These are phyloP conservation scores for Arrhamphus sclerolepis DNA, from an alignment of 2,797 vertebrate species.

Conservation along the genomic window DNA sequence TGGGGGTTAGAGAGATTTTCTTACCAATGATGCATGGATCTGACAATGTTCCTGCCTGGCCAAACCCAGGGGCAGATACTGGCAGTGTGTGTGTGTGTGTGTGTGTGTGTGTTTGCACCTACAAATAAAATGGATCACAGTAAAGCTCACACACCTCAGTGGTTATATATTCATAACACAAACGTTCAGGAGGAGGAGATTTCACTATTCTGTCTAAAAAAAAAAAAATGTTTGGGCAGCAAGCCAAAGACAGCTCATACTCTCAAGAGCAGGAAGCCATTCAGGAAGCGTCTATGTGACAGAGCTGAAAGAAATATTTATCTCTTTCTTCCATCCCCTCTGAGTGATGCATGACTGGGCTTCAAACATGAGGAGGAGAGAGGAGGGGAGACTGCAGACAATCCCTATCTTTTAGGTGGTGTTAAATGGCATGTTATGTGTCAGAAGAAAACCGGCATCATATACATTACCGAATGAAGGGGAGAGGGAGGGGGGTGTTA, in stretches of 20 bases:
- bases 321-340: constrained; percentile 62
- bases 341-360: constrained; percentile 72
- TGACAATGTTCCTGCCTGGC: constrained; percentile 79
- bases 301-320: constrained; percentile 79
- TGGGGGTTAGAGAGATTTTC: constrained; percentile 72
- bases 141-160: constrained; percentile 21
- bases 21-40: constrained; percentile 85
- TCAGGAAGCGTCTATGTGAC: constrained; percentile 73
- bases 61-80: constrained; percentile 68
- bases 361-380: constrained; percentile 59
- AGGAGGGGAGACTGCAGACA: constrained; percentile 49
- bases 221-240: constrained; percentile 21
- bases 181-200: constrained; percentile 3
- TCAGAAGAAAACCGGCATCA: constrained; percentile 62
- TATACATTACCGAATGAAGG: constrained; percentile 58
- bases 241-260: constrained; percentile 34
- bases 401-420: constrained; percentile 56
- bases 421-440: constrained; percentile 69
- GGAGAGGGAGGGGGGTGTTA: constrained; percentile 17
- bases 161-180: constrained; percentile 28
- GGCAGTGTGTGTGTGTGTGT: constrained; percentile 28
- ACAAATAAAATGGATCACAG: constrained; percentile 40
- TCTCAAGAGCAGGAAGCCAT: constrained; percentile 57
- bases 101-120: constrained; percentile 22
- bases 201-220: constrained; percentile 6